A percentile compares a stretch with the other conserved stretches of the same genome.
phyloP scores from a whole-genome alignment of 2,113 vertebrate species.

The Trichomycterus rosablanca region DNA sequence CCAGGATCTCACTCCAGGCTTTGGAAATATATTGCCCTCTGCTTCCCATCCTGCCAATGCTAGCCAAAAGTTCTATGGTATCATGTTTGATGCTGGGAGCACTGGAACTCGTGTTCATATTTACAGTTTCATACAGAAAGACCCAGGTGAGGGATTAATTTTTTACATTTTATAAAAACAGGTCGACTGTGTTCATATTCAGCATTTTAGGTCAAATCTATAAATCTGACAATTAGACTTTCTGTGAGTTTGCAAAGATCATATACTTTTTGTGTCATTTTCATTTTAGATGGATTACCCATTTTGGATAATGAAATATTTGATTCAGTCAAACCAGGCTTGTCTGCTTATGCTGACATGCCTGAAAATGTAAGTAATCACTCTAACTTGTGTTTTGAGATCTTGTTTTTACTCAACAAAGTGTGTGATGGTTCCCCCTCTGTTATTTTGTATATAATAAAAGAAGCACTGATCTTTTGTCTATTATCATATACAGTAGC shows the following conservation, averaged over 20 bases:
- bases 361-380: constrained; percentile 79
- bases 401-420: too few relatives aligned
- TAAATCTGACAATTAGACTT: too few relatives aligned
- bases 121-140: constrained; percentile 83
- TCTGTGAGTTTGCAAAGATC: neutral
- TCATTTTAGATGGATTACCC: constrained; percentile 67
- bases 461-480: too few relatives aligned
- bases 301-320: constrained; percentile 90
- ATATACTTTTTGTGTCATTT: constrained; percentile 33
- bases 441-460: too few relatives aligned
- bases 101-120: constrained; percentile 94
- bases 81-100: constrained; percentile 97
- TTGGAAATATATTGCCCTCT: constrained; percentile 68
- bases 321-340: constrained; percentile 87
- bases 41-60: constrained; percentile 72
- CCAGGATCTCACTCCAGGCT: constrained; percentile 52
- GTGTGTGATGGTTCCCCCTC: too few relatives aligned
- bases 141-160: constrained; percentile 63
- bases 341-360: constrained; percentile 85
- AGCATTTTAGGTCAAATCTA: too few relatives aligned
- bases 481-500: too few relatives aligned
- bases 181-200: too few relatives aligned
- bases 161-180: neutral
- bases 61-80: constrained; percentile 80
- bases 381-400: too few relatives aligned